phyloP scores from a whole-genome alignment of 2,888 invertebrate genomes.

The Nineta flava region DNA sequence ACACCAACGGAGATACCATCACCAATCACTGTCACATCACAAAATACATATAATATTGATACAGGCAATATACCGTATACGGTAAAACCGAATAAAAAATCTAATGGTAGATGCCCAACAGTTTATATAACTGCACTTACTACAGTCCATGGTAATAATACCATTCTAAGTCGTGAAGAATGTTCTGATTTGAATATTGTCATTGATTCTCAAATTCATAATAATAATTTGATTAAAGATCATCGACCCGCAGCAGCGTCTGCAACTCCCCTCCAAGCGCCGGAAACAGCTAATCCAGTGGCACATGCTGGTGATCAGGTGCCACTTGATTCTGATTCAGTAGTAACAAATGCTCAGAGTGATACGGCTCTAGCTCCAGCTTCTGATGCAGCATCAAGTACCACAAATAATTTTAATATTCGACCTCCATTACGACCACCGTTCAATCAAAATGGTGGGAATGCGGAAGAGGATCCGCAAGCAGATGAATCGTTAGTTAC shows the following conservation, averaged over 20 bases:
- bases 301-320: neutral
- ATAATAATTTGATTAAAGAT: slow-evolving; percentile 30
- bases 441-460: slow-evolving; percentile 13
- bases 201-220: slow-evolving; percentile 50
- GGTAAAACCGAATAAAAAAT: too few species aligned
- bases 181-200: slow-evolving; percentile 55
- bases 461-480: slow-evolving; percentile 28
- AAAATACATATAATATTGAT: too few species aligned
- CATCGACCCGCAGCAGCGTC: slow-evolving; percentile 17
- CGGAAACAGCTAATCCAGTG: slow-evolving; percentile 10
- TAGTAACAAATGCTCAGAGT: slow-evolving; percentile 3
- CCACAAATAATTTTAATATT: slow-evolving; percentile 2
- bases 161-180: slow-evolving; percentile 42
- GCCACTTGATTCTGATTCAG: slow-evolving; percentile 13
- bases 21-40: too few species aligned
- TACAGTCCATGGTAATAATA: slow-evolving; percentile 21
- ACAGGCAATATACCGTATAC: too few species aligned
- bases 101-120: slow-evolving; percentile 29
- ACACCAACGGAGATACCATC: too few species aligned
- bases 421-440: slow-evolving; percentile 12
- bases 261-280: slow-evolving; percentile 13
- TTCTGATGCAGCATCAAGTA: neutral
- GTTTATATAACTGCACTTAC: slow-evolving; percentile 38
- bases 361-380: slow-evolving; percentile 4
- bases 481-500: slow-evolving; percentile 28